Evolutionary conservation across 2,888 invertebrate genomes (phyloP).

Genomic region (Drosophila paranaensis): DNA sequence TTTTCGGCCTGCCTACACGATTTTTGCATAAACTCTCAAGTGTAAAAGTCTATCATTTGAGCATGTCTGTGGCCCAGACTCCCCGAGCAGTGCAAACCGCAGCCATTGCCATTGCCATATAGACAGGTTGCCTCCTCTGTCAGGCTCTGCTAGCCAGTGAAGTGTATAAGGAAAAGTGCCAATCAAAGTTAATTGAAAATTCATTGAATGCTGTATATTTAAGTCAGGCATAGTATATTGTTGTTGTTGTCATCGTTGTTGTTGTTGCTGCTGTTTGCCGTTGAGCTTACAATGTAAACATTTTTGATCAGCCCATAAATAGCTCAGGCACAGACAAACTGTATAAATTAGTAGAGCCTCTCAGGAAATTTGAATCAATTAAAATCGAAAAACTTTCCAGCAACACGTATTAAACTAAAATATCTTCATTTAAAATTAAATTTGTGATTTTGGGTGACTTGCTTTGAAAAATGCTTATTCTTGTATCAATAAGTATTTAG

Average conservation of each 20-base stretch:
- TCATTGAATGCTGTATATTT: conserved; percentile 80
- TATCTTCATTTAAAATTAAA: background rate
- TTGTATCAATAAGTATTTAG: background rate
- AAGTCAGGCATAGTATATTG: conserved; percentile 52
- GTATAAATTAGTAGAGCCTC: conserved; percentile 49
- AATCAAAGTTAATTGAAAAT: conserved; percentile 80
- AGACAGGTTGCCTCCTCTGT: conserved; percentile 7
- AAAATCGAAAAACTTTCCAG: background rate
- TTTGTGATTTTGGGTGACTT: background rate
- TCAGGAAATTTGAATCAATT: conserved; percentile 18
- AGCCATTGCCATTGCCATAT: conserved; percentile 36
- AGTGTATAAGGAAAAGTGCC: conserved; percentile 73
- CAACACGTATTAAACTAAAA: background rate
- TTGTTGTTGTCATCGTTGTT: conserved; percentile 16
- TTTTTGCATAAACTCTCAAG: conserved; percentile 53
- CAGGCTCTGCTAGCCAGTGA: conserved; percentile 41
- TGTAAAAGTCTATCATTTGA: conserved; percentile 51
- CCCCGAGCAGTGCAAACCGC: conserved; percentile 38
- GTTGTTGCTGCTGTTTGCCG: conserved; percentile 55
- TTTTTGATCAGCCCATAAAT: conserved; percentile 61
- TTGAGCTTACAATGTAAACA: conserved; percentile 75
- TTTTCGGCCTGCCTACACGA: conserved; percentile 32
- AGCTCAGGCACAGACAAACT: conserved; percentile 28
- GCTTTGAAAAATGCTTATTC: background rate
- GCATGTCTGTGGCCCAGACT: conserved; percentile 26